Evolutionary conservation across 2,797 vertebrate genomes (phyloP), one percentile per base, ranked within the genome.

Genomic region (Pitangus sulphuratus): DNA sequence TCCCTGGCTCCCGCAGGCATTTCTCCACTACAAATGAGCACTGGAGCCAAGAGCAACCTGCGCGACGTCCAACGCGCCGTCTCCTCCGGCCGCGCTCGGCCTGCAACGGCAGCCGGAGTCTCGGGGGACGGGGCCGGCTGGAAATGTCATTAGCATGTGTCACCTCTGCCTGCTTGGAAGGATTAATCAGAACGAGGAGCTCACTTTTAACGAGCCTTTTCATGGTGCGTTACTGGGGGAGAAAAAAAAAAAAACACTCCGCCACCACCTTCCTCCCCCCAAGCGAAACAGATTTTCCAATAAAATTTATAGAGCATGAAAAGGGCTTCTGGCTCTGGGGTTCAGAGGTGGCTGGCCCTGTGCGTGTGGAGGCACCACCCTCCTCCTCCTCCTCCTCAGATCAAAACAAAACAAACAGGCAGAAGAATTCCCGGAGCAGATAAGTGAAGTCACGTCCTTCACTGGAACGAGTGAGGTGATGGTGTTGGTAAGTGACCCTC

Each of bases 291-390:
- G 96, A 97, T 97, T 97, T 97, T 89, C 96, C 95, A 90, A 96
- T 98, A 90, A 98, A 97, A 97, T 98, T 96, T 98, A 97, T 96
- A 96, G 96, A 97, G 95, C 97, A 92, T 97, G 96, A 97, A 98
- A 97, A 97, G 61, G 87, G 94, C 95, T 98, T 96, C 90, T 92
- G 95, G 91, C 4, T 0, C 83, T 53, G 37, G 42, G 66, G 88
- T 76, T 83, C 78, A 91, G 91, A 95, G 95, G 92, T 96, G 89
- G 87, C 48, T 11, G 47, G 71, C 66, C 89, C 80, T 42, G 19
- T 35, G 70, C 0, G 0, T 75, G 26, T 33, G 65, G 60, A 91
- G 78, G 68, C 78, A 87, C 37, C 71, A 83, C 65, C 51, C 66
- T 91, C 85, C 87, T 80, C 47, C 20, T 57, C 82, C 30, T 87